These are phyloP conservation scores for Bhutanitis thaidina DNA, from an alignment of 2,888 invertebrate species.

Conservation along the genomic window DNA sequence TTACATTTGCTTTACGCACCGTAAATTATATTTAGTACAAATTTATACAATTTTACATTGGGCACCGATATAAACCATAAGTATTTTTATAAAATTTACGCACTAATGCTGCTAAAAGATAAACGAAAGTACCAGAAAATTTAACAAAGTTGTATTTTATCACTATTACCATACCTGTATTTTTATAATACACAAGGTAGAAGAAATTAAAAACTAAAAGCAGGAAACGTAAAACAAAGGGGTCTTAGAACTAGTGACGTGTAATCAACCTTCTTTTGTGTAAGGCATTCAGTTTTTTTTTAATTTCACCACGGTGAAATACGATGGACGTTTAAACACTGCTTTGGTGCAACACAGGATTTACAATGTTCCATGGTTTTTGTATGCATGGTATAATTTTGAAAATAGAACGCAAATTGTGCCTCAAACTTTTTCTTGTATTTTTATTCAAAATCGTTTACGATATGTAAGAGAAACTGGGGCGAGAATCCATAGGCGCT, in stretches of 20 bases:
- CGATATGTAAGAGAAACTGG: too few species aligned
- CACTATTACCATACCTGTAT: not conserved
- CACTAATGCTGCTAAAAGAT: too few species aligned
- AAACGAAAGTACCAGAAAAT: too few species aligned
- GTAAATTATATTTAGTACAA: too few species aligned
- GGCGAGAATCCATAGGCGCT: too few species aligned
- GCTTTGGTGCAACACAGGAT: conserved; percentile 10
- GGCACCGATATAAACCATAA: too few species aligned
- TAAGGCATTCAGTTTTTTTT: conserved; percentile 48
- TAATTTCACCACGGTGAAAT: conserved; percentile 39
- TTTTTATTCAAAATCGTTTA: not conserved
- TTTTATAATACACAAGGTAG: conserved; percentile 18
- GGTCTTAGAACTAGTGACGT: conserved; percentile 52
- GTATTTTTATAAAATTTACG: too few species aligned
- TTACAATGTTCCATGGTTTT: conserved; percentile 13
- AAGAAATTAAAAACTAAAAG: conserved; percentile 33
- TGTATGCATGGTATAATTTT: conserved; percentile 10
- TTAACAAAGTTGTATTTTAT: not conserved
- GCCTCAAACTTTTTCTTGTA: conserved; percentile 8
- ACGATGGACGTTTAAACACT: conserved; percentile 17
- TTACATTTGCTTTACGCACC: too few species aligned
- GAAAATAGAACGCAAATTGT: conserved; percentile 17
- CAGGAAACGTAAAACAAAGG: conserved; percentile 50
- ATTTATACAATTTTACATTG: too few species aligned
- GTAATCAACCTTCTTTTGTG: conserved; percentile 64